Base-by-base conservation (phyloP, 2,888 invertebrate species). In the Andrena flavipes region DNA sequence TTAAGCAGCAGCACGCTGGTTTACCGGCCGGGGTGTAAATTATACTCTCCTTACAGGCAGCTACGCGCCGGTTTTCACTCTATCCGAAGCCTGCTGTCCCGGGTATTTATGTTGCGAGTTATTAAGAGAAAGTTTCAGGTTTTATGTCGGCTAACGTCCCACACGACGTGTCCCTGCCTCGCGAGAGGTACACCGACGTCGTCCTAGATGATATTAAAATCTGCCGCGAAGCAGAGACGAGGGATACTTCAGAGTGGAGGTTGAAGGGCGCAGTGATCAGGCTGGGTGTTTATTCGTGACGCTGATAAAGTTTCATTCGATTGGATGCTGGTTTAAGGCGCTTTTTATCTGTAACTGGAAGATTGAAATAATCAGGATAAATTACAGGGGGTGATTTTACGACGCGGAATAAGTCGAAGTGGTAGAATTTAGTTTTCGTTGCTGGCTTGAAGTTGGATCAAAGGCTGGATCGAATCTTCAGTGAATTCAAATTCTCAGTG, bases 61-160 rank as follows among this genome's bases (percentile, higher is more conserved):
- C 70, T 70, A 10, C 70, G 49, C 80, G 84, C 75, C 81, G 70
- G 77, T 85, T 81, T 78, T 84, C 87, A 82, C 84, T 84, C 83
- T 80, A 76, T 82, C 84, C 85, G 54, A 73, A 51, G 67, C 71
- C 73, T 69, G 30, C 74, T 79, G 65, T 20, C 65, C 59, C 65
- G 80, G 79, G 85, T 90, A 88, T 89, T 90, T 88, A 89, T 87
- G 88, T 86, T 87, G 83, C 84, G 90, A 84, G 87, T 89, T 90
- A 89, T 89, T 89, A 89, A 89, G 89, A 88, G 83, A 87, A 87
- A 87, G 87, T 87, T 87, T 85, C 84, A 81, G 76, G 83, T 81
- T 84, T 86, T 84, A 87, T 74, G 84, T 63, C 74, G 85, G 84
- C 82, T 80, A 86, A 85, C 80, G 75, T 74, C 72, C 85, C 78